Percentiles rank a stretch among this genome's conserved stretches.
These are phyloP conservation scores for Drosophila recens DNA, from an alignment of 2,888 invertebrate species.

Conservation along the genomic window DNA sequence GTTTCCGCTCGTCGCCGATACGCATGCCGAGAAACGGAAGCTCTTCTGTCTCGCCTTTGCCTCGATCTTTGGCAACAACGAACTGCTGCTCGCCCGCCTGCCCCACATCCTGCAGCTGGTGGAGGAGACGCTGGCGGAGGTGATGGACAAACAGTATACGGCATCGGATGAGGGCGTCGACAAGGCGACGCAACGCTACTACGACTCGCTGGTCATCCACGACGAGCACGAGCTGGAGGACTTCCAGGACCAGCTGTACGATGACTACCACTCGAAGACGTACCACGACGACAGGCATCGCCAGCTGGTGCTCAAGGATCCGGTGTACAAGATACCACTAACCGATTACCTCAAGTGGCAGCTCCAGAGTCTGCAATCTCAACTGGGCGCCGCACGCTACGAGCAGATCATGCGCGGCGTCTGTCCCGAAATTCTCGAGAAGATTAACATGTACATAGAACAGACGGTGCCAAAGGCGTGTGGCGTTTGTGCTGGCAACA, in stretches of 20 bases:
- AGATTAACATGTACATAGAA: conserved; percentile 86
- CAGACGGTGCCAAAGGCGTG: conserved; percentile 78
- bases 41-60: conserved; percentile 91
- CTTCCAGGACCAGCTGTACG: conserved; percentile 78
- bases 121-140: conserved; percentile 92
- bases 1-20: conserved; percentile 91
- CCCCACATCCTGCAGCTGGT: conserved; percentile 90
- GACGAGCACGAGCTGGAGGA: conserved; percentile 84
- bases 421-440: conserved; percentile 90
- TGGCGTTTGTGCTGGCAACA: conserved; percentile 60
- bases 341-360: conserved; percentile 90
- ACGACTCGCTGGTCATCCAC: conserved; percentile 85
- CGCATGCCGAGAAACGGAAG: conserved; percentile 90
- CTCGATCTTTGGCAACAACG: conserved; percentile 89
- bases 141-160: conserved; percentile 89
- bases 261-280: conserved; percentile 87
- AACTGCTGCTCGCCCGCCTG: conserved; percentile 90
- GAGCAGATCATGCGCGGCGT: conserved; percentile 90
- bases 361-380: conserved; percentile 89
- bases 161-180: conserved; percentile 52
- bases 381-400: conserved; percentile 92
- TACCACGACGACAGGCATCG: conserved; percentile 90
- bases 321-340: conserved; percentile 92
- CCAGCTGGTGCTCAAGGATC: conserved; percentile 90
- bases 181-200: conserved; percentile 72